Base-by-base conservation (phyloP, 2,888 invertebrate species). In the Drosophila gaucha region DNA sequence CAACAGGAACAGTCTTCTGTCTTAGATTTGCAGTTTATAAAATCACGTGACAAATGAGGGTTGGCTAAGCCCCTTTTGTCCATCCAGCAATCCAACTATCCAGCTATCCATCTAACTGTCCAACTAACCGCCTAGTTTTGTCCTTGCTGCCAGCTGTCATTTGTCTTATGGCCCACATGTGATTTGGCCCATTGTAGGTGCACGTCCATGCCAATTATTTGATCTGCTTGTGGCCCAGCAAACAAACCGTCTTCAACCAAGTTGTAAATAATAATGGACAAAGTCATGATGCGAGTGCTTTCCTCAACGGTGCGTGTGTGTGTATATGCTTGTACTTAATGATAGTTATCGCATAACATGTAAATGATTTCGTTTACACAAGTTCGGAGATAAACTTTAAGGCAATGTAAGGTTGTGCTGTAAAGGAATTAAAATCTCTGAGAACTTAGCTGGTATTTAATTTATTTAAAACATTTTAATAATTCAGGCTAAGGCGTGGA, bases 31-130 rank as follows among this genome's bases (percentile, higher is more conserved):
- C 73, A 87, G 88, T 83, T 86, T 85, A 87, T 83, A 87, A 83
- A 83, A 73, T 87, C 85, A 74, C 63, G 77, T 86, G 83, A 83
- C 83, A 83, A 87, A 86, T 87, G 77, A 86, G 84, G 83, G 84
- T 87, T 67, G 67, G 43, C 82, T 75, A 75, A 82, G 60, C 57
- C 55, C 41, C 39, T 43, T 74, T 70, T 59, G 66, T 43, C 63
- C 58, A 50, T 44, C 52, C 12, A 58, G 31, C 60, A 22, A 65
- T 54, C 46, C 60, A 50, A 38, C 77, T 18, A 36, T 36, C 47
- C 22, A 52, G 31, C 68, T 54, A 74, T 56, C 65, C 49, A 50
- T 44, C 76, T 49, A 52, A 9, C 56, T 52, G 33, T 52, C 55
- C 51, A 39, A 38, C 67, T 52, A 47, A 57, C 74, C 49, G 63